Conservation (phyloP, 2,113 vertebrate species). For the Phyllopteryx taeniolatus region DNA sequence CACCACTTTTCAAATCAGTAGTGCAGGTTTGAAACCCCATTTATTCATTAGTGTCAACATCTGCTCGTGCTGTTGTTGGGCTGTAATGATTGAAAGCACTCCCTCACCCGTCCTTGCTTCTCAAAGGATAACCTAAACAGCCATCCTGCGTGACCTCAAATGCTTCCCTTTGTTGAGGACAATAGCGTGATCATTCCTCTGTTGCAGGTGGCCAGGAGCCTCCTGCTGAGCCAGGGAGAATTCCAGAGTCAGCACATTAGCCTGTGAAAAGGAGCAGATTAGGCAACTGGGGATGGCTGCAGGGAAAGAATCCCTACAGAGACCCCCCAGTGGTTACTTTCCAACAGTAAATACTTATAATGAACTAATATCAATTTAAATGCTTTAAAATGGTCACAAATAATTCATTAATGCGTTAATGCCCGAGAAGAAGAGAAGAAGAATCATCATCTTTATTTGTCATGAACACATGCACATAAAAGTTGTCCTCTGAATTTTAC, state of each 20-base stretch:
- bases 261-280: slow-evolving; percentile 67
- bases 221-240: slow-evolving; percentile 56
- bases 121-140: slow-evolving; percentile 13
- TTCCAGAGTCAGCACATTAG: slow-evolving; percentile 65
- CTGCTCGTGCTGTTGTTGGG: slow-evolving; percentile 5
- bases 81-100: slow-evolving; percentile 14
- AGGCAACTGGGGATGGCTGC: slow-evolving; percentile 27
- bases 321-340: slow-evolving; percentile 1
- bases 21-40: background rate
- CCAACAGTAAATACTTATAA: slow-evolving; percentile 6
- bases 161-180: slow-evolving; percentile 44
- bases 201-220: slow-evolving; percentile 70
- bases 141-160: slow-evolving; percentile 47
- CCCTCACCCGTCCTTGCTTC: background rate
- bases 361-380: slow-evolving; percentile 8
- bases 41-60: slow-evolving; percentile 6
- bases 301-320: slow-evolving; percentile 23
- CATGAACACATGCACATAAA: too few species aligned
- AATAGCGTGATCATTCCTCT: slow-evolving; percentile 51
- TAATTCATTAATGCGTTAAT: background rate
- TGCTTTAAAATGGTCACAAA: background rate
- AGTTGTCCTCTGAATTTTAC: too few species aligned
- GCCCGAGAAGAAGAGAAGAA: too few species aligned
- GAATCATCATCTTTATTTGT: too few species aligned
- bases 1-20: background rate